Percentiles rank a stretch among this genome's conserved stretches.
These are phyloP conservation scores for Stichodactyla mertensii DNA, from an alignment of 64 coral and sea anemone species.

Conservation along the genomic window DNA sequence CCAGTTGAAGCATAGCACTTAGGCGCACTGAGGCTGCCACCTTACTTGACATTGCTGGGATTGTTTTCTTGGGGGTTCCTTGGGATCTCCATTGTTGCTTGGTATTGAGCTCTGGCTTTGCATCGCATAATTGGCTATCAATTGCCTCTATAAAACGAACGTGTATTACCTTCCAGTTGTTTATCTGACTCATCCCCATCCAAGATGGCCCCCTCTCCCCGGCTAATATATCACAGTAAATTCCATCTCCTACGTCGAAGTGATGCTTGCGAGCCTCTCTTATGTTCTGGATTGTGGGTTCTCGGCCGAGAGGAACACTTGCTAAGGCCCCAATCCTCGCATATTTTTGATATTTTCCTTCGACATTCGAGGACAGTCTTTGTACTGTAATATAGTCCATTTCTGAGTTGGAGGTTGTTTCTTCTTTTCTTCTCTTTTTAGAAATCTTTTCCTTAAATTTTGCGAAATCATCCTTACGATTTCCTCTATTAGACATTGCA, in stretches of 20 bases:
- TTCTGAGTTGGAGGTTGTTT: not conserved
- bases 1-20: constrained; percentile 27
- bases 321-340: constrained; percentile 28
- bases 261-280: constrained; percentile 42
- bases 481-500: not conserved
- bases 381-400: constrained; percentile 53
- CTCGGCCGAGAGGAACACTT: constrained; percentile 43
- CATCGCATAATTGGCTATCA: constrained; percentile 7
- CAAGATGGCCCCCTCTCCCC: constrained; percentile 55
- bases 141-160: constrained; percentile 44
- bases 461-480: constrained; percentile 21
- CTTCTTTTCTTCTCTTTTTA: constrained; percentile 30
- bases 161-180: constrained; percentile 41
- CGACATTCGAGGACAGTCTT: constrained; percentile 38
- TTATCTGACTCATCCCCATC: constrained; percentile 35
- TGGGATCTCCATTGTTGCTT: constrained; percentile 22
- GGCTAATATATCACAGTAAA: constrained; percentile 43
- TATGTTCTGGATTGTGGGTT: constrained; percentile 42
- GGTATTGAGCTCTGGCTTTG: constrained; percentile 1
- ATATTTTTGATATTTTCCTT: constrained; percentile 64
- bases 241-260: constrained; percentile 28
- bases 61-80: constrained; percentile 16
- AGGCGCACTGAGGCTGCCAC: constrained; percentile 42
- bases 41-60: constrained; percentile 11
- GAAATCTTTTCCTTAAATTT: constrained; percentile 25